Evolutionary conservation across 2,888 invertebrate genomes (phyloP).

Genomic region (Oscheius sp.): DNA sequence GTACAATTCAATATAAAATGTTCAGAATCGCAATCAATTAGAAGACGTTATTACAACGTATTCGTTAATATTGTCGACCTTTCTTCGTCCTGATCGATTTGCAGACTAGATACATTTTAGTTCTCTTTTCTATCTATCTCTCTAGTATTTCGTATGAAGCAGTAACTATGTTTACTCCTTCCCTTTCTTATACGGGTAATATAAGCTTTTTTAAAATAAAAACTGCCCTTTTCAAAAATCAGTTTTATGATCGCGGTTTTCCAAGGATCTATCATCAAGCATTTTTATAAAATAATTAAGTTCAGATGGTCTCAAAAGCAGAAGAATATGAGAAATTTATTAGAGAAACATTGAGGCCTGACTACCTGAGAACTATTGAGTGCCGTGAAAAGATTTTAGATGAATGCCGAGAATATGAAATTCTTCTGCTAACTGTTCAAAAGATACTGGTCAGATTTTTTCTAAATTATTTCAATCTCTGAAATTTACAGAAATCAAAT

Average conservation of each 20-base stretch:
- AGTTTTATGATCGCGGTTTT: background rate
- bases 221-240: background rate
- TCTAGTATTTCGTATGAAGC: background rate
- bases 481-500: conserved; percentile 32
- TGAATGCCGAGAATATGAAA: conserved; percentile 44
- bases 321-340: conserved; percentile 37
- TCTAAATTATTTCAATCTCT: background rate
- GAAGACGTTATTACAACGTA: conserved; percentile 47
- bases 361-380: conserved; percentile 35
- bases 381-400: conserved; percentile 32
- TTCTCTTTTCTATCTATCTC: background rate
- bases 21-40: conserved; percentile 43
- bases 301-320: conserved; percentile 7
- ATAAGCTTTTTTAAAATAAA: background rate
- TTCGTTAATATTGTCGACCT: conserved; percentile 53
- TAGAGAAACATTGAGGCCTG: conserved; percentile 30
- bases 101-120: conserved; percentile 34
- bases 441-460: conserved; percentile 26
- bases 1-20: background rate
- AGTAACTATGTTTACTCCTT: background rate
- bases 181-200: no score
- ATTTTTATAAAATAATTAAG: background rate
- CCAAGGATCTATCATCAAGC: background rate
- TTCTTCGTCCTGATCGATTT: conserved; percentile 50
- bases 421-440: conserved; percentile 36